Conservation (phyloP, 2,888 invertebrate genomes). For the Mylabris sibirica region DNA sequence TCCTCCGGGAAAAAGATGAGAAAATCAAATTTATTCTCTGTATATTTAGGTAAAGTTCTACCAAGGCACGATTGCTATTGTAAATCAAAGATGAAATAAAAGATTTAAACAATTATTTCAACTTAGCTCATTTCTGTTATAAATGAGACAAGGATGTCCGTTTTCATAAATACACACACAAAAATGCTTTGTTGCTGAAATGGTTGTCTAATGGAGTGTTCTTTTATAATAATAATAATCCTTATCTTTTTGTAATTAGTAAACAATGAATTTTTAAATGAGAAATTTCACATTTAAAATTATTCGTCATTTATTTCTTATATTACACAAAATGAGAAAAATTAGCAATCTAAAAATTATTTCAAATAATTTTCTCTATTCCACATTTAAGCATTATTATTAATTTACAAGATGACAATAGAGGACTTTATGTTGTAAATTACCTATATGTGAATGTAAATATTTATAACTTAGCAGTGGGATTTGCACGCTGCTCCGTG, state of each 20-base stretch:
- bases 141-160: neutral
- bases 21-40: neutral
- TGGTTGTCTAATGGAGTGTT: neutral
- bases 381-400: no score
- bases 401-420: no score
- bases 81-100: neutral
- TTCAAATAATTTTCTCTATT: no score
- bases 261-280: neutral
- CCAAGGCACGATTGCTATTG: neutral
- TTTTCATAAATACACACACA: neutral
- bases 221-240: neutral
- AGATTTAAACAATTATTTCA: neutral
- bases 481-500: no score
- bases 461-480: no score
- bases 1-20: neutral
- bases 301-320: no score
- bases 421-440: no score
- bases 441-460: no score
- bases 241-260: neutral
- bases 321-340: no score
- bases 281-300: neutral
- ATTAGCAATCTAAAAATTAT: no score
- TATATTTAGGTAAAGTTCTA: neutral
- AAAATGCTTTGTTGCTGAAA: neutral
- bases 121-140: neutral